These are phyloP conservation scores for Troides helena DNA, from an alignment of 2,888 invertebrate genomes.

Conservation along the genomic window DNA sequence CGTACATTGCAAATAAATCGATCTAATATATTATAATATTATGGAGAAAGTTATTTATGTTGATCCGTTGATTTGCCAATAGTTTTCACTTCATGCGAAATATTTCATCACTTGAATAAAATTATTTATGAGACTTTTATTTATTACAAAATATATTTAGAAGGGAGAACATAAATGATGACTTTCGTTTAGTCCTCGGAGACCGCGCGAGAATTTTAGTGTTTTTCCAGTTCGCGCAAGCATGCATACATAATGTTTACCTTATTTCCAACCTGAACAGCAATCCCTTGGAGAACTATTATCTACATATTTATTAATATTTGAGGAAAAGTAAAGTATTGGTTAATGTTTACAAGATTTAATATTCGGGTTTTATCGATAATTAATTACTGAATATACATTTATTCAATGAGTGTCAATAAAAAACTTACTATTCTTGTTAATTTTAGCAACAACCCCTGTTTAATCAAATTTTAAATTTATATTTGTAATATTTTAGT, in stretches of 20 bases:
- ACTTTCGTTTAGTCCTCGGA: not conserved
- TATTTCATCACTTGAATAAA: not conserved
- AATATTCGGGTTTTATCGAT: too few relatives aligned
- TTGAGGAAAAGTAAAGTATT: not conserved
- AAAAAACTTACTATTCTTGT: too few relatives aligned
- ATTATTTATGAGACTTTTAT: not conserved
- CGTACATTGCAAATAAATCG: too few relatives aligned
- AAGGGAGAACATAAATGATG: slow-evolving; percentile 4
- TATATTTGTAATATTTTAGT: too few relatives aligned
- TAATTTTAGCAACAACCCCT: too few relatives aligned
- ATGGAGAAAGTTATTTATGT: not conserved
- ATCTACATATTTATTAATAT: not conserved
- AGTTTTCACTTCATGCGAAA: not conserved
- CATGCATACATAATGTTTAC: slow-evolving; percentile 6
- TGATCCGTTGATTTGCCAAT: not conserved
- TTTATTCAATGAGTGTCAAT: too few relatives aligned
- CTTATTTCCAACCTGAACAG: not conserved
- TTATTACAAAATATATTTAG: slow-evolving; percentile 1
- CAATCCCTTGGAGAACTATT: not conserved
- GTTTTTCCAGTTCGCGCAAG: slow-evolving; percentile 2
- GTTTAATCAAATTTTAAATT: too few relatives aligned
- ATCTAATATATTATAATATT: too few relatives aligned
- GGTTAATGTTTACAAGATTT: too few relatives aligned
- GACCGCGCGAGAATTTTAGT: not conserved
- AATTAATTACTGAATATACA: too few relatives aligned